Percentiles rank a stretch among this genome's conserved stretches.
phyloP scores from a whole-genome alignment of 2,797 vertebrate species.

The Leptodactylus fallax region DNA sequence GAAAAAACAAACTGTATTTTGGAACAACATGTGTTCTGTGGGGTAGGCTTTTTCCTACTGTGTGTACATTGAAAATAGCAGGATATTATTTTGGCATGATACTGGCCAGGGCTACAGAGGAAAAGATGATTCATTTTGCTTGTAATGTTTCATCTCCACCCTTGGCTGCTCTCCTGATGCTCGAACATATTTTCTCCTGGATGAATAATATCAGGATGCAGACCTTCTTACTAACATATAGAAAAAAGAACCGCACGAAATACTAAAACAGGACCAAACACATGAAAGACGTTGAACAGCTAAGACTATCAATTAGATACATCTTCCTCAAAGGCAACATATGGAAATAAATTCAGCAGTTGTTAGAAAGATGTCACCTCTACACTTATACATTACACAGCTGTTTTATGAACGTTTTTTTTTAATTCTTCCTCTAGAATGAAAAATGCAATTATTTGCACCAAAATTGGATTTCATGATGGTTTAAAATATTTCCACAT shows the following conservation, averaged over 20 bases:
- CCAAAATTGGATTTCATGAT: too few relatives aligned
- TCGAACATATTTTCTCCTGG: conserved; percentile 30
- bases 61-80: conserved; percentile 49
- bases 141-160: conserved; percentile 60
- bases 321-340: conserved; percentile 4
- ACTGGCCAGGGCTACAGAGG: conserved; percentile 45
- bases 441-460: too few relatives aligned
- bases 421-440: not conserved
- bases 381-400: conserved; percentile 5
- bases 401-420: not conserved
- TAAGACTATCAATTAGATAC: not conserved
- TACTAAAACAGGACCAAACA: conserved; percentile 6
- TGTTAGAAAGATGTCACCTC: not conserved
- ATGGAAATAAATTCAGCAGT: not conserved
- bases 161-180: conserved; percentile 51
- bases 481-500: not conserved
- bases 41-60: conserved; percentile 38
- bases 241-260: conserved; percentile 23
- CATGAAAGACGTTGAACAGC: not conserved
- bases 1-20: conserved; percentile 7
- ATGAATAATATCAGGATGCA: conserved; percentile 46
- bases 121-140: conserved; percentile 54
- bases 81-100: conserved; percentile 53
- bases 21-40: not conserved
- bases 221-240: not conserved